Base-by-base conservation (phyloP, 2,113 vertebrate genomes). In the Campylorhamphus procurvoides region DNA sequence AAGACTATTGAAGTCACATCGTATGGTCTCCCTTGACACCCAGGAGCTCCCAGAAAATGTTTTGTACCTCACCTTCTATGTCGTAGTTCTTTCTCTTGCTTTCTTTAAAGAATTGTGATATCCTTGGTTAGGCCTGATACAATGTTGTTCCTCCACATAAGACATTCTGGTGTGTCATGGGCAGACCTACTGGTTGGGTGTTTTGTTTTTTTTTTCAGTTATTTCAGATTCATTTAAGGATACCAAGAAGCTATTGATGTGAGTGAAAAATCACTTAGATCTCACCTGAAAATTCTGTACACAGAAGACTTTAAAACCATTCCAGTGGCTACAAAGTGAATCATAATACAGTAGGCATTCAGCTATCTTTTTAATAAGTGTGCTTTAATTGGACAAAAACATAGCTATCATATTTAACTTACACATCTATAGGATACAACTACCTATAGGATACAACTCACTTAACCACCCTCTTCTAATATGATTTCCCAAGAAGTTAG, bases 361-460 rank as follows among this genome's bases (percentile, higher is more conserved):
- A 78, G 35, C 44, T 81, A 14, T 16, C 27, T 86, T 79, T 93
- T 69, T 12, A 82, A 4, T 83, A 80, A 59, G 33, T 25, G 13
- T 71, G 68, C 47, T 95, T 93, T 93, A 97, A 88, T 63, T 91
- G 90, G 68, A 74, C 52, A 77, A 64, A 90, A 90, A 63, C 2
- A 1, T 44, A 73, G 53, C 76, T 74, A 83, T 77, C 46, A 42
- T 52, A 10, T 86, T 90, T 94, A 94, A 88, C 66, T 77, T 81
- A 40, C 18, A 50, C 14, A 55, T 81, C 68, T 90, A 53, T 89
- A 84, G 52, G 37, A 37, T 18, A 84, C 79, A 84, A 77, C 40
- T 86, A 50, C 25, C 50, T 75, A 90, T 12, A 84, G 56, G n/a
- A 37, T 19, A 77, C 76, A 87, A 77, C 40, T 86, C 67, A 59